Evolutionary conservation across 2,797 vertebrate species (phyloP), one percentile per base, ranked within the genome.

Genomic region (Enteromius unitaeniatus): DNA sequence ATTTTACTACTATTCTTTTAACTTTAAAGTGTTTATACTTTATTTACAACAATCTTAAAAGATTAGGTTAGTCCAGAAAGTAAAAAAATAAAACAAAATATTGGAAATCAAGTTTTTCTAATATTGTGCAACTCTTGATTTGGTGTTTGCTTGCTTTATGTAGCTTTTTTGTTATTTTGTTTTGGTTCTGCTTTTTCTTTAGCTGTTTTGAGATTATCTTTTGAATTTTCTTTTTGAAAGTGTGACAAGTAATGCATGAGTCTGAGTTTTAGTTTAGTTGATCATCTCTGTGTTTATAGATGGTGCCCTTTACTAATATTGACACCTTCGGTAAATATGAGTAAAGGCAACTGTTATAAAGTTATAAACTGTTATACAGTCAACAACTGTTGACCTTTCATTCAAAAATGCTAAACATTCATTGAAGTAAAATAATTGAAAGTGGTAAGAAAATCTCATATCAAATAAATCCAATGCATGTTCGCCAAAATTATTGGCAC

Each of bases 111-210:
- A 14, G 11, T 26, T 28, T 62, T 62, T 64, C 6, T 6, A 17
- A 64, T 64, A 64, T 31, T 64, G 60, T 64, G 28, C 28, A 17
- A 28, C 60, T 64, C 60, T 64, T 64, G 60, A 17, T 64, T 31
- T 67, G 42, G 51, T 75, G 31, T 67, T 82, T 64, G 40, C 31
- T 81, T 81, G 67, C 68, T 19, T 51, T 49, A 31, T 26, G 26
- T 31, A 14, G 21, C 2, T 31, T n/a, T 28, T 47, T 19, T 47
- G 2, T n/a, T 55, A 26, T 42, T n/a, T n/a, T 64, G 42, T 40
- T 45, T 51, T 34, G 11, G 10, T 21, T 4, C 7, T 72, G 19
- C 13, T 49, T 73, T 64, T 64, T 62, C 23, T 81, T 17, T 58
- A 70, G 47, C 9, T 34, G 8, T 23, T 62, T 58, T 60, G 4